These are phyloP conservation scores for Heliconius erato DNA, from an alignment of 2,888 invertebrate genomes.

Conservation along the genomic window DNA sequence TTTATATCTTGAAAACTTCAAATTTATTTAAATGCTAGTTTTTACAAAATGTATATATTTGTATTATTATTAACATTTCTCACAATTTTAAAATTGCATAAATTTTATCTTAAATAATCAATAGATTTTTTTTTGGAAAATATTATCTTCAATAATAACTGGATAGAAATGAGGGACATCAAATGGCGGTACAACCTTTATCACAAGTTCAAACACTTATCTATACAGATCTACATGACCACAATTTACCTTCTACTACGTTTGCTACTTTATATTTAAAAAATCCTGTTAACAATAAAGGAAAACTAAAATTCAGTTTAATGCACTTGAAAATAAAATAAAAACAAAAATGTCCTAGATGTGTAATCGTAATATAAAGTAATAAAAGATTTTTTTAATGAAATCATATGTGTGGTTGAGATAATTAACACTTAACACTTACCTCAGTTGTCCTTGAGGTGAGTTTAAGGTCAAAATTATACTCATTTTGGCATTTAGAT, in stretches of 20 bases:
- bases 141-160: background rate
- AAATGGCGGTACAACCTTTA: slow-evolving; percentile 25
- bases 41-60: background rate
- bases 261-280: background rate
- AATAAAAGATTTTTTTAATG: background rate
- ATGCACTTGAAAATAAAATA: background rate
- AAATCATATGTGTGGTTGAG: background rate
- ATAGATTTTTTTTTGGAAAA: background rate
- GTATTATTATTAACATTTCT: background rate
- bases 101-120: background rate
- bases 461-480: background rate
- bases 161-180: background rate
- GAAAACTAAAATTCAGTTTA: background rate
- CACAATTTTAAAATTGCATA: background rate
- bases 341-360: background rate
- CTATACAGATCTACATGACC: background rate
- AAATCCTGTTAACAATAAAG: background rate
- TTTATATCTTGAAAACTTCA: background rate
- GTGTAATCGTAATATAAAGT: background rate
- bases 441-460: background rate
- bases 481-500: background rate
- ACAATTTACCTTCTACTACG: background rate
- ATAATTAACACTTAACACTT: background rate
- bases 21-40: too few species aligned
- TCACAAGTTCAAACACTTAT: slow-evolving; percentile 12